Base-by-base conservation (phyloP, 92 coral and sea anemone genomes). In the Metridium senile region DNA sequence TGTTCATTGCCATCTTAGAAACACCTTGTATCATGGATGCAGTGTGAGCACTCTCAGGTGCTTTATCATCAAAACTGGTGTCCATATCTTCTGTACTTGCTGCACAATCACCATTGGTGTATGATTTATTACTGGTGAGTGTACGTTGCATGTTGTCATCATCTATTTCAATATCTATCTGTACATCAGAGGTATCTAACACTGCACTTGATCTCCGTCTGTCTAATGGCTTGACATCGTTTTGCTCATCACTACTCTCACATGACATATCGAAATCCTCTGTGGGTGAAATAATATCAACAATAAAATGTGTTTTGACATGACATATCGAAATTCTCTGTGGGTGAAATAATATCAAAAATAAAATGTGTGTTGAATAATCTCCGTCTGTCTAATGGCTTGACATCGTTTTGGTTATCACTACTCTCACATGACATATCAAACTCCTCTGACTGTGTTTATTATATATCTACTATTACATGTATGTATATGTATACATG, bases 401-500 rank as follows among this genome's bases (percentile, higher is more conserved):
- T 68, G 11, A 34, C 58, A 18, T 30, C 17, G 45, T 64, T 43
- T 18, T 63, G 46, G n/a, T 85, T 81, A 33, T 77, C 92, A 34
- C 82, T 84, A 49, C 74, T 84, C 63, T 88, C 96, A 43, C 84
- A 81, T 35, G 75, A 70, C 92, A 90, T 88, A 58, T 90, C 92
- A 18, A 90, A 74, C 58, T 81, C 96, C 21, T 71, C 79, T 68
- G 77, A n/a, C n/a, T n/a, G n/a, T n/a, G n/a, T n/a, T n/a, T n/a
- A n/a, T n/a, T n/a, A n/a, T n/a, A n/a, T n/a, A n/a, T n/a, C n/a
- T n/a, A n/a, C n/a, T n/a, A n/a, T n/a, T n/a, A n/a, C n/a, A n/a
- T n/a, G n/a, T n/a, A n/a, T n/a, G n/a, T n/a, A n/a, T n/a, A n/a
- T n/a, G 16, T 7, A 45, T 45, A 45, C 51, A 45, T 45, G 51